Percentiles rank a stretch among this genome's conserved stretches.
Evolutionary conservation across 2,888 invertebrate genomes (phyloP).

Genomic region (Griposia aprilina): DNA sequence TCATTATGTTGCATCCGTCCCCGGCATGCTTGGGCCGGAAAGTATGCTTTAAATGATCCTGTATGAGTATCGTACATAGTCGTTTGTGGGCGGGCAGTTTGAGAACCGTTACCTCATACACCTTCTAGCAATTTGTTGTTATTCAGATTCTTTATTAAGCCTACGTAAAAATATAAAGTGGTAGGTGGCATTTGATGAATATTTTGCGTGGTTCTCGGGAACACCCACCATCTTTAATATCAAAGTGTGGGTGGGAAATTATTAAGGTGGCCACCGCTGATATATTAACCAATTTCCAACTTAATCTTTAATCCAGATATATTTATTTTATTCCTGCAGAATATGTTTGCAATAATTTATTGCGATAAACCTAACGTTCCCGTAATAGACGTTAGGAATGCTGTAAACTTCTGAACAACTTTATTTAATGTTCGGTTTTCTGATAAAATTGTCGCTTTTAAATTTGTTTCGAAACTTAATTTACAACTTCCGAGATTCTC

Average conservation of each 20-base stretch:
- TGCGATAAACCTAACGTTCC: conserved; percentile 59
- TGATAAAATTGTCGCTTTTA: conserved; percentile 66
- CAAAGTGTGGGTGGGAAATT: conserved; percentile 64
- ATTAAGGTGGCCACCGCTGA: conserved; percentile 54
- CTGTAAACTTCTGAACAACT: conserved; percentile 61
- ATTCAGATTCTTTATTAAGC: conserved; percentile 46
- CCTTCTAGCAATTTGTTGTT: conserved; percentile 52
- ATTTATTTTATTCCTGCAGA: conserved; percentile 54
- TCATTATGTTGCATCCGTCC: conserved; percentile 40
- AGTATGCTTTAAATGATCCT: conserved; percentile 45
- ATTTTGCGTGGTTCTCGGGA: conserved; percentile 63
- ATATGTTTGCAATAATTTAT: conserved; percentile 56
- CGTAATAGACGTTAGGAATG: conserved; percentile 66
- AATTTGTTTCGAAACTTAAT: conserved; percentile 65
- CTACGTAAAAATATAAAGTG: conserved; percentile 58
- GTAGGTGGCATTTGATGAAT: conserved; percentile 64
- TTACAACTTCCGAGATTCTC: conserved; percentile 61
- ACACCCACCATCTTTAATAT: conserved; percentile 66
- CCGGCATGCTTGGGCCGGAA: conserved; percentile 47
- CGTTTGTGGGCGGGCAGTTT: conserved; percentile 42
- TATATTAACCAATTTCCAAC: conserved; percentile 49
- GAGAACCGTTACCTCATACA: conserved; percentile 45
- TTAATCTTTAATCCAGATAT: conserved; percentile 48
- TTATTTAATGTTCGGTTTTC: conserved; percentile 63
- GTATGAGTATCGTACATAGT: conserved; percentile 41